Evolutionary conservation across 2,888 invertebrate genomes (phyloP), one percentile per base, ranked within the genome.

Genomic region (Hetaerina titia): DNA sequence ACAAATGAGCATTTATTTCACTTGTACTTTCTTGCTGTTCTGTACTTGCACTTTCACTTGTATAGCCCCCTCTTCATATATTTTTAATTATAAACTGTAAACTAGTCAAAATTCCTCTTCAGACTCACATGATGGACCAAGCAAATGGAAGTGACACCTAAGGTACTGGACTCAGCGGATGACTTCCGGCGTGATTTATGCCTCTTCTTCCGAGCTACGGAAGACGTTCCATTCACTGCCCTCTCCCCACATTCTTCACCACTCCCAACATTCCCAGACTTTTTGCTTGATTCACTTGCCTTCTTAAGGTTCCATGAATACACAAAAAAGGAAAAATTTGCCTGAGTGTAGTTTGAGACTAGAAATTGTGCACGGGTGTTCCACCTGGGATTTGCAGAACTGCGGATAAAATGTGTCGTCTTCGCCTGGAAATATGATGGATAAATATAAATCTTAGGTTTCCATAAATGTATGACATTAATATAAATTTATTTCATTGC

Each of bases 331-430:
- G 97, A 97, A 19, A 97, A 96, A 57, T 97, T 96, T 94, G 97
- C 97, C 96, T 97, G 97, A 22, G 97, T 96, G 95, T 97, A 97
- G 96, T 97, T 97, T 94, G 96, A 96, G 15, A 97, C 97, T 95
- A 97, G 96, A 96, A 97, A 97, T 96, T 97, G 97, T 22, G 97
- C 96, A 95, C 96, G 96, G 4, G 97, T 96, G 95, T 97, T 97
- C 97, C 97, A 97, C 94, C 96, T 96, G 1, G 97, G 97, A 90
- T 97, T 97, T 57, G 96, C 96, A 2, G 97, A 97, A 63, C 96
- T 96, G 31, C 96, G 96, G 87, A 97, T 96, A 95, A 97, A 97
- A 95, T 97, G 97, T 0, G 97, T 97, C 6, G 97, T 97, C 96
- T 97, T 97, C 57, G 97, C 96, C 97, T 97, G 96, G 31, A 96